These are phyloP conservation scores for Pongo abelii DNA, from an alignment of 2,113 vertebrate species.

Conservation along the genomic window DNA sequence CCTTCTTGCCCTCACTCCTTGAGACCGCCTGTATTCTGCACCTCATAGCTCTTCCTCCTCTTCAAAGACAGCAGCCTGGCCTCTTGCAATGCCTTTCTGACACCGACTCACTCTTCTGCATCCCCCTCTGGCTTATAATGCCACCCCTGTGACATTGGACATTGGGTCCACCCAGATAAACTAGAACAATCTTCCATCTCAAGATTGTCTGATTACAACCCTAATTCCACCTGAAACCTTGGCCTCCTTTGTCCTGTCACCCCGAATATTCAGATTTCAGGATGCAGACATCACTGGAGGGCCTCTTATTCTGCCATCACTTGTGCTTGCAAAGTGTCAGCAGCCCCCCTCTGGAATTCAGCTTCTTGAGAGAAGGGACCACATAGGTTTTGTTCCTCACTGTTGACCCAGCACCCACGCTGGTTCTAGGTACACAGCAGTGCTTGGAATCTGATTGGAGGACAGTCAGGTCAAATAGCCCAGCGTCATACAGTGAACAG, in stretches of 20 bases:
- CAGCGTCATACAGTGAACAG: background rate
- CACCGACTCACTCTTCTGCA: background rate
- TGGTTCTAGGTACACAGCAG: background rate
- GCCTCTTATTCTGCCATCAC: background rate
- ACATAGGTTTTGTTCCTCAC: background rate
- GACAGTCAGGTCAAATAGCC: background rate
- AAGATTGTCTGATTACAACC: background rate
- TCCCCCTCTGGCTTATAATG: background rate
- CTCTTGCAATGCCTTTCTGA: too few relatives aligned
- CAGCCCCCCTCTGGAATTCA: background rate
- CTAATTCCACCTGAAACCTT: background rate
- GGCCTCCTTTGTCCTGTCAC: background rate
- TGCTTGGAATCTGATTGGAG: too few relatives aligned
- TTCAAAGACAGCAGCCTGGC: background rate
- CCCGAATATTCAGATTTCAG: background rate
- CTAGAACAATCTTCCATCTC: background rate
- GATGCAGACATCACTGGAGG: background rate
- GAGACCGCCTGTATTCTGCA: too few relatives aligned
- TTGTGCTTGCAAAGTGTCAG: background rate
- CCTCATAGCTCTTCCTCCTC: too few relatives aligned
- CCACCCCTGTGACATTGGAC: background rate
- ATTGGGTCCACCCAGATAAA: too few relatives aligned
- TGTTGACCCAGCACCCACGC: too few relatives aligned
- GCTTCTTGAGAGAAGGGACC: background rate
- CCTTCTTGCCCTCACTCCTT: too few relatives aligned